These are phyloP conservation scores for Pseudochaenichthys georgianus DNA, from an alignment of 2,797 vertebrate species.

Conservation along the genomic window DNA sequence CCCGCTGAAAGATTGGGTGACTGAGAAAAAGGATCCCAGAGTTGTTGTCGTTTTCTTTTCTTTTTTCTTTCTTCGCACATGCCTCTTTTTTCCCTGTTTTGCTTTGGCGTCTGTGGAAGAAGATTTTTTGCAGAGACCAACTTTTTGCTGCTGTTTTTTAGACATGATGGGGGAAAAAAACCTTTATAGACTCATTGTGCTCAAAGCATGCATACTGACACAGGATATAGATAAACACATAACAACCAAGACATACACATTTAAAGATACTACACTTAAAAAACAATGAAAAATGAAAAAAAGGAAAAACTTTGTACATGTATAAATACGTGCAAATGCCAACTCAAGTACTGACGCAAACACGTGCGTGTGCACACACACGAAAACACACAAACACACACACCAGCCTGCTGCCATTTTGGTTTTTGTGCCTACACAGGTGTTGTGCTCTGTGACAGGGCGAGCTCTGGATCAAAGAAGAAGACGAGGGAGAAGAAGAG, in stretches of 20 bases:
- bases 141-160: conserved; percentile 91
- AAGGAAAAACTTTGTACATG: conserved; percentile 80
- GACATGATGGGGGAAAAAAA: conserved; percentile 81
- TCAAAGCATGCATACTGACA: conserved; percentile 88
- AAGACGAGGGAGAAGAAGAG: conserved; percentile 46
- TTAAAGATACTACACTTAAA: conserved; percentile 67
- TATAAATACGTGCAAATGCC: conserved; percentile 85
- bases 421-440: conserved; percentile 91
- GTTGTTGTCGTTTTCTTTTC: conserved; percentile 58
- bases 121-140: conserved; percentile 88
- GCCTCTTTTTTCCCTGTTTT: conserved; percentile 82
- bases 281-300: conserved; percentile 42
- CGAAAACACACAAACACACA: conserved; percentile 79
- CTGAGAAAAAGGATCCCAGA: conserved; percentile 80
- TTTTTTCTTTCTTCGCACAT: conserved; percentile 77
- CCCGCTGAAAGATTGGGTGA: conserved; percentile 82
- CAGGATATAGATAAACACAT: conserved; percentile 77
- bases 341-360: conserved; percentile 81
- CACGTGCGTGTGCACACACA: conserved; percentile 57
- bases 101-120: conserved; percentile 84
- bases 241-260: conserved; percentile 74
- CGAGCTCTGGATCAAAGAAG: conserved; percentile 83
- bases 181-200: conserved; percentile 89
- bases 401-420: conserved; percentile 92
- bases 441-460: conserved; percentile 87